phyloP scores from a whole-genome alignment of 2,113 vertebrate species.

The Cololabis saira region DNA sequence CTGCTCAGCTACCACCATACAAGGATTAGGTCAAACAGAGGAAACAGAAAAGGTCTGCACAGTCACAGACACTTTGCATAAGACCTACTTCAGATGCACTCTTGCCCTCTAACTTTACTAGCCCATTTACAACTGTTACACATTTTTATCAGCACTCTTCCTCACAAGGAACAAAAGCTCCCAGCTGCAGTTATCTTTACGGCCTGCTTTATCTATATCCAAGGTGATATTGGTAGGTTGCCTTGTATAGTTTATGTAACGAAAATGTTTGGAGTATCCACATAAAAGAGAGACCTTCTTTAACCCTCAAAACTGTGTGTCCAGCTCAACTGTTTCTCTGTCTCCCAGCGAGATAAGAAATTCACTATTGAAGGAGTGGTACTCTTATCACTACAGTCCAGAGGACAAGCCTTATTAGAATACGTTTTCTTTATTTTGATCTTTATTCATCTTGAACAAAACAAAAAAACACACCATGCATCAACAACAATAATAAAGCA shows the following conservation, averaged over 20 bases:
- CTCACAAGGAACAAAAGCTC: conserved; percentile 20
- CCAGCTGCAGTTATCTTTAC: conserved; percentile 38
- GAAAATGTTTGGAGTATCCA: conserved; percentile 53
- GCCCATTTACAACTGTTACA: background rate
- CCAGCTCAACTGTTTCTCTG: background rate
- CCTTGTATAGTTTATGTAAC: conserved; percentile 30
- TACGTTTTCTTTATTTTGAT: too few species aligned
- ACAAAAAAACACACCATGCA: too few species aligned
- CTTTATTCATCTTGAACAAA: too few species aligned
- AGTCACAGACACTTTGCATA: too few species aligned
- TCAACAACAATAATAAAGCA: too few species aligned
- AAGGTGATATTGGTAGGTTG: conserved; percentile 55
- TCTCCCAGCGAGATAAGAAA: conserved; percentile 34
- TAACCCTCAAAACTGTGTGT: too few species aligned
- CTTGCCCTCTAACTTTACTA: too few species aligned
- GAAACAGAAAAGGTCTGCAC: background rate
- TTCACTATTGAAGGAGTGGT: conserved; percentile 11
- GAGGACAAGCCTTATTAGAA: background rate
- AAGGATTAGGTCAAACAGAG: background rate
- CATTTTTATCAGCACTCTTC: background rate
- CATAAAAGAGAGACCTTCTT: conserved; percentile 5
- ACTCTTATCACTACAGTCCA: conserved; percentile 38
- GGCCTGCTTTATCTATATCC: conserved; percentile 19
- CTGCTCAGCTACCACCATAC: background rate
- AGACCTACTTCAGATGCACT: background rate